A percentile compares a stretch with the other conserved stretches of the same genome.
phyloP scores from a whole-genome alignment of 2,797 vertebrate species.

The Tapera naevia region DNA sequence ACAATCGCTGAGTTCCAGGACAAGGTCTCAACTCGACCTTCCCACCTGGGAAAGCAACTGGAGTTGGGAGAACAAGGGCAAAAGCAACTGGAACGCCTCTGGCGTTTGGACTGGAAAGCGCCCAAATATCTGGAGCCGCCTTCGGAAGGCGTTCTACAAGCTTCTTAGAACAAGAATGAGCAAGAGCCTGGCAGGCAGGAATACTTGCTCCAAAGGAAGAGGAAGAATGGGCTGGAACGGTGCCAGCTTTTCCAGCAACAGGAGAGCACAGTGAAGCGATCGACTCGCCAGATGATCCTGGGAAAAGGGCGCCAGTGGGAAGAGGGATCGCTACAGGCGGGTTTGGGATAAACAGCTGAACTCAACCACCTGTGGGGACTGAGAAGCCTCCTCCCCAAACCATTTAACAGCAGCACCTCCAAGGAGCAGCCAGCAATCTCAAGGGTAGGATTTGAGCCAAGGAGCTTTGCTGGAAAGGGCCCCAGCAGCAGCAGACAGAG shows the following conservation, averaged over 20 bases:
- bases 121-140: neutral
- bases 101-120: neutral
- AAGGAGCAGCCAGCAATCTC: neutral
- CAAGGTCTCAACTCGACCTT: neutral
- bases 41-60: neutral
- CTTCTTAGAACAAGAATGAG: neutral
- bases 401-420: rapidly evolving
- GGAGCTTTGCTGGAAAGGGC: neutral
- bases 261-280: rapidly evolving
- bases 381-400: too few species aligned
- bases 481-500: neutral
- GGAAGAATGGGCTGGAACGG: neutral
- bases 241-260: neutral
- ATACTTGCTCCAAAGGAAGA: neutral
- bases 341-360: neutral
- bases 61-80: neutral
- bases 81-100: neutral
- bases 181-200: neutral
- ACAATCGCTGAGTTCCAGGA: rapidly evolving
- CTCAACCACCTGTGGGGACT: rapidly evolving
- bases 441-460: neutral
- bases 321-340: rapidly evolving
- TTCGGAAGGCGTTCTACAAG: neutral
- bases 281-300: neutral
- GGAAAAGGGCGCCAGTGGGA: neutral